Evolutionary conservation across 2,888 invertebrate species (phyloP), one percentile per base, ranked within the genome.

Genomic region (Sinopyrophorus schimmeli): DNA sequence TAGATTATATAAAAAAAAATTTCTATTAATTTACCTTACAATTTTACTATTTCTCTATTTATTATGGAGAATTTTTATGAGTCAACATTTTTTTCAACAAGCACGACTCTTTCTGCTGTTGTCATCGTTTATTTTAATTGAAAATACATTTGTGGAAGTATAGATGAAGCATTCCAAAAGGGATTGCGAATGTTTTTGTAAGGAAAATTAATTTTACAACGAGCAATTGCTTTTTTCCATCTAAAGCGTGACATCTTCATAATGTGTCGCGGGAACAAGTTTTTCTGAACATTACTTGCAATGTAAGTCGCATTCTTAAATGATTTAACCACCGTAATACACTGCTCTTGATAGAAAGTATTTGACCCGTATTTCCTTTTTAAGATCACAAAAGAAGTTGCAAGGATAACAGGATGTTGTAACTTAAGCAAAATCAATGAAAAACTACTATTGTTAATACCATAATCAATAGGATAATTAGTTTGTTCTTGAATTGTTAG

Each of bases 331-430:
- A 18, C 24, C 24, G 43, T 43, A 31, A 26, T 24, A 24, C 23
- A 32, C 9, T 35, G 30, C 37, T 37, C 28, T 23, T 21, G 37
- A 38, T 38, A 31, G 31, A 38, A 31, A 40, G 17, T 27, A 21
- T 40, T 35, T 47, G 47, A 47, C 47, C 47, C 23, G 47, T 38
- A 47, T 47, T 40, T 40, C 47, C 47, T 47, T 47, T 47, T 47
- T 39, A 32, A 47, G 46, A 18, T 18, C 9, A 32, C 23, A 24
- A 47, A 47, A 40, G 34, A 34, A 26, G 24, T 27, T 30, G 38
- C 38, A 43, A 34, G 43, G 43, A 43, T 43, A 43, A 23, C 43
- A 43, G 43, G 43, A 43, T 43, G 35, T 34, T 39, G 28, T 21
- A 39, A n/a, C 28, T 18, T 26, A 38, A 15, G 17, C 16, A 17